Conservation (phyloP, 2,113 vertebrate species). For the Thalassoma bifasciatum region DNA sequence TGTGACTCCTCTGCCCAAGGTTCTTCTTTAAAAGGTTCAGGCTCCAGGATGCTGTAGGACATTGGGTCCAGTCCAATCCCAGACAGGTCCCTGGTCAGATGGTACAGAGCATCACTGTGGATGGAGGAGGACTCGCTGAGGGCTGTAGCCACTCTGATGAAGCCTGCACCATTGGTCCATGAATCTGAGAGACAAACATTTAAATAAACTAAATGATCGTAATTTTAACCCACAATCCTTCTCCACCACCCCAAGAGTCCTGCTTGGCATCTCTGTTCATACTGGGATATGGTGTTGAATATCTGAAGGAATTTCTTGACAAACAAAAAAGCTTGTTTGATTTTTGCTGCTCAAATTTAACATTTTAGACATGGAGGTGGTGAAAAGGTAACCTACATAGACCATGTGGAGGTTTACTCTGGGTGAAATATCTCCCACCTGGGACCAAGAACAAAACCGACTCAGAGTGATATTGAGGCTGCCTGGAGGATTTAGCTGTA, state of each 20-base stretch:
- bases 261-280: neutral
- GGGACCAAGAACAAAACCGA: constrained; percentile 3
- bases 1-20: constrained; percentile 42
- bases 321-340: no score
- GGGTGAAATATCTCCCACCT: constrained; percentile 21
- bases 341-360: neutral
- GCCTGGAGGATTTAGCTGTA: constrained; percentile 46
- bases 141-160: constrained; percentile 61
- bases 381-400: neutral
- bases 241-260: neutral
- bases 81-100: constrained; percentile 73
- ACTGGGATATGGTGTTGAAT: neutral
- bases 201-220: neutral
- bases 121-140: constrained; percentile 78
- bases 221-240: neutral
- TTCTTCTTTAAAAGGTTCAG: constrained; percentile 22
- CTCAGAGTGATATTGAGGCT: neutral
- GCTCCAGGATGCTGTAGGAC: constrained; percentile 65
- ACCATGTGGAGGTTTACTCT: constrained; percentile 11
- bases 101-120: constrained; percentile 81
- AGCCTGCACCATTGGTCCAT: constrained; percentile 37
- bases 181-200: constrained; percentile 62
- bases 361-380: neutral
- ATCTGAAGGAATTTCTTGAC: neutral
- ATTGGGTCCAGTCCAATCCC: constrained; percentile 48